Evolutionary conservation across 2,888 invertebrate genomes (phyloP).

Genomic region (Rhingia rostrata): DNA sequence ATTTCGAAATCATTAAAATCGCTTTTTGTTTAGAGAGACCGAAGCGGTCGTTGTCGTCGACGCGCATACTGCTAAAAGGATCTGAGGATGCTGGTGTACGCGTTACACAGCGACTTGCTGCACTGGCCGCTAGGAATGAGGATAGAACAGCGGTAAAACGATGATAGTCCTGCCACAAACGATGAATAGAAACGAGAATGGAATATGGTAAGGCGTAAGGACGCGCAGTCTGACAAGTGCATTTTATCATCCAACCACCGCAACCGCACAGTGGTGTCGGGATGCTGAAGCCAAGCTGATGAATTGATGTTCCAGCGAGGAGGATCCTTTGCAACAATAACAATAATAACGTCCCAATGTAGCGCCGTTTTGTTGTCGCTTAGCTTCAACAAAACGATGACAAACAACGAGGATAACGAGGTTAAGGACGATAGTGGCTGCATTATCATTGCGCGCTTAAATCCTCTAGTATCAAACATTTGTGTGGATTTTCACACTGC

Average conservation of each 20-base stretch:
- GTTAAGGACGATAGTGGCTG: conserved; percentile 52
- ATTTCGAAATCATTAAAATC: conserved; percentile 77
- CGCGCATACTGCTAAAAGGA: conserved; percentile 32
- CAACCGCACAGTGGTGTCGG: conserved; percentile 24
- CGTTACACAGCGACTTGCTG: conserved; percentile 27
- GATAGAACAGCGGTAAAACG: conserved; percentile 55
- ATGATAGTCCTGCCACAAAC: conserved; percentile 70
- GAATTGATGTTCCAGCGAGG: conserved; percentile 54
- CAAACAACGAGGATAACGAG: conserved; percentile 52
- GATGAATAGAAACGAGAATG: conserved; percentile 64
- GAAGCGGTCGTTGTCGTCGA: conserved; percentile 65
- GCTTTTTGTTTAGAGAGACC: conserved; percentile 70
- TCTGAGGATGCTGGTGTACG: conserved; percentile 24
- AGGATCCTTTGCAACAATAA: conserved; percentile 58
- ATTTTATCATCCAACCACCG: conserved; percentile 45
- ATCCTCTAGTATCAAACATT: neutral
- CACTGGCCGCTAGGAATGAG: conserved; percentile 34
- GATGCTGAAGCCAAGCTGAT: conserved; percentile 41
- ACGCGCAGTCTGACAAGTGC: conserved; percentile 63
- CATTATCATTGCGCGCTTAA: conserved; percentile 42
- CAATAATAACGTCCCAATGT: conserved; percentile 54
- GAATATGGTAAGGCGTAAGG: conserved; percentile 36
- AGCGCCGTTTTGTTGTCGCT: conserved; percentile 61
- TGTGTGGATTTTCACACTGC: neutral
- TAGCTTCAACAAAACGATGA: conserved; percentile 40